Evolutionary conservation across 1,140 invertebrate genomes (phyloP).

Genomic region (Lepidurus packardi): DNA sequence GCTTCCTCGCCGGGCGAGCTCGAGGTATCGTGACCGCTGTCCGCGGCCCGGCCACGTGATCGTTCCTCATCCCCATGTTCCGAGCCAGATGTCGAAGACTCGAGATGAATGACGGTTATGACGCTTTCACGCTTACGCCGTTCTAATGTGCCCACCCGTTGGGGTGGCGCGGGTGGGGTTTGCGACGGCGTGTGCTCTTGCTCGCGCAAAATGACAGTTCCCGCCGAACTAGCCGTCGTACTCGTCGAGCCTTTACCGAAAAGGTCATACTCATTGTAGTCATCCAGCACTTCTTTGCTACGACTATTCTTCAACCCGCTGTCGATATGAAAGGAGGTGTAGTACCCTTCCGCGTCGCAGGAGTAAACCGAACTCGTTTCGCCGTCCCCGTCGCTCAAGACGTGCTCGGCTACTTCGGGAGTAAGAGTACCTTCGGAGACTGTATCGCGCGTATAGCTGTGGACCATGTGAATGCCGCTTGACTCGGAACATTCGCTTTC

Average conservation of each 20-base stretch:
- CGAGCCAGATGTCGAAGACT: slow-evolving; percentile 35
- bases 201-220: slow-evolving; percentile 57
- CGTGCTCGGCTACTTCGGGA: slow-evolving; percentile 63
- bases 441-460: slow-evolving; percentile 44
- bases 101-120: slow-evolving; percentile 40
- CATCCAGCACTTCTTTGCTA: slow-evolving; percentile 47
- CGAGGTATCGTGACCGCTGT: slow-evolving; percentile 72
- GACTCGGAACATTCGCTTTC: slow-evolving; percentile 35
- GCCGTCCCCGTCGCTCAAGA: slow-evolving; percentile 62
- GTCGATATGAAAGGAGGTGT: slow-evolving; percentile 94
- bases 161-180: slow-evolving; percentile 37
- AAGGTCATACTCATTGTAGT: slow-evolving; percentile 71
- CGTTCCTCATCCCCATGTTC: slow-evolving; percentile 50
- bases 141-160: slow-evolving; percentile 33
- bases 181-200: background rate
- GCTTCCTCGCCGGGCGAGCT: slow-evolving; percentile 60
- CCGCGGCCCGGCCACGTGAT: slow-evolving; percentile 54
- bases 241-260: slow-evolving; percentile 82
- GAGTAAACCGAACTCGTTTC: slow-evolving; percentile 90
- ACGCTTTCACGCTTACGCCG: slow-evolving; percentile 39
- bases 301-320: slow-evolving; percentile 67
- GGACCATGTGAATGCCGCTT: slow-evolving; percentile 37
- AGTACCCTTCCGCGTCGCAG: slow-evolving; percentile 93
- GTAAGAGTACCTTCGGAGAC: slow-evolving; percentile 79
- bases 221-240: slow-evolving; percentile 80